These are phyloP conservation scores for Halictus rubicundus DNA, from an alignment of 1,140 invertebrate species.

Conservation along the genomic window DNA sequence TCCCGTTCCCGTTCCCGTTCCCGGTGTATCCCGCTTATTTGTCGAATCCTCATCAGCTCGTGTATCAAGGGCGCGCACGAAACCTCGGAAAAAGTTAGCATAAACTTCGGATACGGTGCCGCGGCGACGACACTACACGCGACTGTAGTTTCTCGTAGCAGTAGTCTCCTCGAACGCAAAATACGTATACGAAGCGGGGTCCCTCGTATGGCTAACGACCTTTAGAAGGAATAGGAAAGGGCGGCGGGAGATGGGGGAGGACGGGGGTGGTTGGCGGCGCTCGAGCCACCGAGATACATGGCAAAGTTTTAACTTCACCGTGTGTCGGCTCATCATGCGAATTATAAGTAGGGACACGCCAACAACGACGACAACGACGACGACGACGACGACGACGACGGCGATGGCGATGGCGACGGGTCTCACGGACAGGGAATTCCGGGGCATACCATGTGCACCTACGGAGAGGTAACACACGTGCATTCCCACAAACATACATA, in stretches of 20 bases:
- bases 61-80: too few relatives aligned
- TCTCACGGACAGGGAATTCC: constrained; percentile 42
- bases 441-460: constrained; percentile 41
- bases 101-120: neutral
- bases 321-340: constrained; percentile 70
- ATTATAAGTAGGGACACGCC: constrained; percentile 65
- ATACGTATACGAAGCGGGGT: constrained; percentile 41
- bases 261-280: constrained; percentile 1
- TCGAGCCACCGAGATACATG: constrained; percentile 55
- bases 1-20: too few relatives aligned
- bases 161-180: constrained; percentile 45
- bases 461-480: constrained; percentile 53
- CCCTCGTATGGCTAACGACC: constrained; percentile 40
- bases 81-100: too few relatives aligned
- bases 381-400: constrained; percentile 17
- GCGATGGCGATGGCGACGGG: constrained; percentile 20
- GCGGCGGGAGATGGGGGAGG: neutral
- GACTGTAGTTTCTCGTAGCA: constrained; percentile 47
- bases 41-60: too few relatives aligned
- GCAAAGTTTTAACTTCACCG: constrained; percentile 71
- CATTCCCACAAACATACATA: constrained; percentile 55
- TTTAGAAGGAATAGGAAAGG: constrained; percentile 22
- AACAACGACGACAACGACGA: constrained; percentile 19
- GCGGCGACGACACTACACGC: constrained; percentile 23
- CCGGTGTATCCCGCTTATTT: too few relatives aligned